Base-by-base conservation (phyloP, 2,888 invertebrate species). In the Gastracanthus pulcherrimus region DNA sequence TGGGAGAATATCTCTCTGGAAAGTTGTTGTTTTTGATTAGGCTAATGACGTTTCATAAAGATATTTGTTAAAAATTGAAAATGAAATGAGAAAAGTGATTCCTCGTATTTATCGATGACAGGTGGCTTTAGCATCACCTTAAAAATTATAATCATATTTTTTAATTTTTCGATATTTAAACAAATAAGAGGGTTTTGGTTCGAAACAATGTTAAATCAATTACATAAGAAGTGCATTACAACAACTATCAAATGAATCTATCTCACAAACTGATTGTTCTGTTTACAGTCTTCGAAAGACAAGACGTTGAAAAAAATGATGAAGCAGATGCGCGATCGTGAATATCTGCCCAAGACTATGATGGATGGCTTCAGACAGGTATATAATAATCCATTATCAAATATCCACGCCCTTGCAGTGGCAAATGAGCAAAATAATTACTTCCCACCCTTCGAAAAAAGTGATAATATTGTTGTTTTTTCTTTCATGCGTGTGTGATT, bases 291-390 rank as follows among this genome's bases (percentile, higher is more conserved):
- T 0, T 84, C 87, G 41, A 80, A 76, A 0, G 85, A 87, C 41
- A 7, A 79, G 0, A 23, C 84, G 1, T 58, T 84, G 2, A 6
- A 7, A 4, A 72, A 76, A 38, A 83, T 88, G 76, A 81, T 55
- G 69, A 64, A 55, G 0, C 9, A 85, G 16, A 82, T 89, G 79
- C 83, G 38, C 19, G 72, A 86, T 0, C 41, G n/a, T 2, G 13
- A 83, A 1, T 16, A 45, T 1, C 72, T 89, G 34, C 89, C 89
- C 0, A 1, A 0, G 0, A 78, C 51, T 11, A 0, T 71, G 19
- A 4, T 51, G 4, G 23, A 64, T 0, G 87, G 70, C 1, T 84
- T 84, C 19, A 0, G 11, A 3, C 48, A 58, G 19, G 87, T 86
- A 82, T n/a, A n/a, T n/a, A n/a, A n/a, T n/a, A n/a, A n/a, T n/a